Evolutionary conservation across 2,888 invertebrate genomes (phyloP).

Genomic region (Prostheceraeus crozeri): DNA sequence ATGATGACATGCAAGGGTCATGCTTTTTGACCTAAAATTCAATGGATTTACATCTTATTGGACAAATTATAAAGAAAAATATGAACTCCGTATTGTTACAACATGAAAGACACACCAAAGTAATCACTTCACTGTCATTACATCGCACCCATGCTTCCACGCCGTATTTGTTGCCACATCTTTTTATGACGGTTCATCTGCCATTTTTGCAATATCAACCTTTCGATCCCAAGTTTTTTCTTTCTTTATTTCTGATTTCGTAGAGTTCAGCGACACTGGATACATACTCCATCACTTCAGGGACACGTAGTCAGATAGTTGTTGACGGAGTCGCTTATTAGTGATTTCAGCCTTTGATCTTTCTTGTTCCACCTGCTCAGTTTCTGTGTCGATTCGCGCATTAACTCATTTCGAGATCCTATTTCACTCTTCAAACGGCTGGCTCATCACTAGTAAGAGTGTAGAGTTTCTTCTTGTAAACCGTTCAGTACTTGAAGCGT

Average conservation of each 20-base stretch:
- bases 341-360: conserved; percentile 52
- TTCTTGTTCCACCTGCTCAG: conserved; percentile 52
- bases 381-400: conserved; percentile 52
- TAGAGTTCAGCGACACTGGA: conserved; percentile 54
- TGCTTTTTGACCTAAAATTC: no score
- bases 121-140: no score
- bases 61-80: no score
- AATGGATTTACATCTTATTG: no score
- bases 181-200: conserved; percentile 54
- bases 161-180: conserved; percentile 48
- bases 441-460: conserved; percentile 52
- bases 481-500: conserved; percentile 53
- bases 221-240: conserved; percentile 57
- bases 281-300: conserved; percentile 57
- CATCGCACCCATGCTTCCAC: conserved; percentile 15
- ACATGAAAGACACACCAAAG: no score
- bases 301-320: conserved; percentile 55
- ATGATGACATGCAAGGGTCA: no score
- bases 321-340: conserved; percentile 52
- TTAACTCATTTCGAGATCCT: conserved; percentile 49
- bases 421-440: conserved; percentile 53
- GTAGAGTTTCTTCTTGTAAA: conserved; percentile 55
- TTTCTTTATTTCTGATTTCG: conserved; percentile 55
- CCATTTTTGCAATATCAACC: conserved; percentile 56
- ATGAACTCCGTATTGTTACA: no score